These are phyloP conservation scores for Mythimna loreyi DNA, from an alignment of 2,888 invertebrate species.

Conservation along the genomic window DNA sequence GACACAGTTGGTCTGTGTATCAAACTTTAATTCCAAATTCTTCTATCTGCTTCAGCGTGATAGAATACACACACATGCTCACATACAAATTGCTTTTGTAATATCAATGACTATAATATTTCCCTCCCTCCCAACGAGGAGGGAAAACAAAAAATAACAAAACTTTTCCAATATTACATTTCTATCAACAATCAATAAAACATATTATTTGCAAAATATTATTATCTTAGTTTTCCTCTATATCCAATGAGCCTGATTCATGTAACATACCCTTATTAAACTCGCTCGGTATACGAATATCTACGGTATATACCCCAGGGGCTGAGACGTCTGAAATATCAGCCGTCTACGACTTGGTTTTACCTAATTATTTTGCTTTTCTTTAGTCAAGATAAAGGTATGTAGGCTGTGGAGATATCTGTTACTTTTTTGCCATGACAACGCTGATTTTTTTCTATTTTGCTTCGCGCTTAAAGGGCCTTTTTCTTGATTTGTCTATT, in stretches of 20 bases:
- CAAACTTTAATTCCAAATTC: too few species aligned
- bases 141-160: not conserved
- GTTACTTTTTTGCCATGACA: not conserved
- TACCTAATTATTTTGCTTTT: constrained; percentile 37
- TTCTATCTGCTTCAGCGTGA: too few species aligned
- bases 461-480: too few species aligned
- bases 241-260: constrained; percentile 16
- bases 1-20: too few species aligned
- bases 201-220: constrained; percentile 20
- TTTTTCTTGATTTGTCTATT: too few species aligned
- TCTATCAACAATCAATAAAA: constrained; percentile 2
- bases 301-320: constrained; percentile 15
- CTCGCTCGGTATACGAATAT: constrained; percentile 7
- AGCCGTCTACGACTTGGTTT: constrained; percentile 8
- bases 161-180: not conserved
- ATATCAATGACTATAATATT: too few species aligned
- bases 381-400: not conserved
- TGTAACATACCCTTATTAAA: constrained; percentile 38
- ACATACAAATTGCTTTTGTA: too few species aligned
- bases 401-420: not conserved
- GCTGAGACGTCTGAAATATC: constrained; percentile 41
- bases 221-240: constrained; percentile 6
- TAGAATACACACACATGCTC: too few species aligned
- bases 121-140: not conserved
- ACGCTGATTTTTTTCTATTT: not conserved